Conservation (phyloP, 2,797 vertebrate species). For the Pipistrellus kuhlii region DNA sequence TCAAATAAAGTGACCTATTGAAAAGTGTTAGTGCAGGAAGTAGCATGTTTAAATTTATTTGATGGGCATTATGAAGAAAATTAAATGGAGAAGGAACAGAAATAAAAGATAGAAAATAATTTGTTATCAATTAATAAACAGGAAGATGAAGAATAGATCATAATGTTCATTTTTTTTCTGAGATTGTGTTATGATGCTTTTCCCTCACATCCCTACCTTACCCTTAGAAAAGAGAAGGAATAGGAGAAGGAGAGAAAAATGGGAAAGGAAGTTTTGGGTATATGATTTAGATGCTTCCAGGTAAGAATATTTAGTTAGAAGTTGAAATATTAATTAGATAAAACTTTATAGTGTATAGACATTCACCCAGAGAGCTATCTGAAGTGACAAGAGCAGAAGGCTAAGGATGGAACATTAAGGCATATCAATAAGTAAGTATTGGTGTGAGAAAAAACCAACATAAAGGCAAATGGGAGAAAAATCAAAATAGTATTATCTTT, state of each 20-base stretch:
- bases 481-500: neutral
- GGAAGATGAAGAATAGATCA: neutral
- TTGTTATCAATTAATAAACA: neutral
- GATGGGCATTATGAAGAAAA: neutral
- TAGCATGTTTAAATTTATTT: neutral
- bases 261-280: neutral
- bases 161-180: neutral
- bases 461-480: neutral
- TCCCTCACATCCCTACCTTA: rapidly evolving
- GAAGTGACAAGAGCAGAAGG: neutral
- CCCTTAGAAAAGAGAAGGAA: neutral
- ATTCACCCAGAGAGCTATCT: neutral
- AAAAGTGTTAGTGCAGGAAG: neutral
- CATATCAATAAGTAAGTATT: neutral
- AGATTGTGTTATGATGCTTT: neutral
- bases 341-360: neutral
- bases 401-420: neutral
- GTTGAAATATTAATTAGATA: neutral
- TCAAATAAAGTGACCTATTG: neutral
- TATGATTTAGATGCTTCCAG: neutral
- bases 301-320: neutral
- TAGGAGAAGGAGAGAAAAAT: neutral
- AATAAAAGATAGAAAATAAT: neutral
- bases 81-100: neutral
- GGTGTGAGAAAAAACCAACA: neutral